Base-by-base conservation (phyloP, 1,140 invertebrate species). In the Aphelenchoides besseyi region DNA sequence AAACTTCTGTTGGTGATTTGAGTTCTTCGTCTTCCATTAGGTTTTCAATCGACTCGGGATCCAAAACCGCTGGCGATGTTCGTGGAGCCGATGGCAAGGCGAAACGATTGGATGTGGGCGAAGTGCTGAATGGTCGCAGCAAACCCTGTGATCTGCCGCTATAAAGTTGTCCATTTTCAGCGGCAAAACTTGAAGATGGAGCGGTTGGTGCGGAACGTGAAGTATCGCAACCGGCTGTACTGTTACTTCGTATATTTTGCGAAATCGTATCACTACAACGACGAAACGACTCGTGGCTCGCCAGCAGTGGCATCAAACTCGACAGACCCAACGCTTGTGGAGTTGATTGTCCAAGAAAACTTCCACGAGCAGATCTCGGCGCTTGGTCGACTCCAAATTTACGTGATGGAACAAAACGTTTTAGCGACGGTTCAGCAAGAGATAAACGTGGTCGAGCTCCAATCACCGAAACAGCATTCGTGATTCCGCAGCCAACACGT, bases 391-490 rank as follows among this genome's bases (percentile, higher is more conserved):
- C 29, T 0, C 67, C 67, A 62, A 69, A 35, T 62, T 69, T 71
- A 12, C 63, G 1, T 29, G 32, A 29, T 33, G 63, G 63, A 70
- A 68, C 29, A 18, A 69, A 29, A 2, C 64, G 16, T 30, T 26
- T 1, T 0, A 71, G 64, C 3, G 66, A 16, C 0, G 67, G 68
- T 29, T 69, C 61, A 3, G 61, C 68, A 16, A 68, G 29, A 2
- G 67, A 71, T 26, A 69, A 37, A 12, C 67, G 26, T 0, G 12
- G 67, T 32, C 67, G 64, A n/a, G 67, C 12, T 64, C 61, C 67
- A 33, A 69, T 69, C 1, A 30, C 61, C 16, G 63, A 12, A 71
- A 68, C 64, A 16, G 67, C 68, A 26, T 64, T 69, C n/a, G 64
- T 9, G 3, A 69, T 12, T 12, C 61, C 61, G 3, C n/a, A 68